phyloP scores from a whole-genome alignment of 2,888 invertebrate genomes.

The Drosophila buzzatii region DNA sequence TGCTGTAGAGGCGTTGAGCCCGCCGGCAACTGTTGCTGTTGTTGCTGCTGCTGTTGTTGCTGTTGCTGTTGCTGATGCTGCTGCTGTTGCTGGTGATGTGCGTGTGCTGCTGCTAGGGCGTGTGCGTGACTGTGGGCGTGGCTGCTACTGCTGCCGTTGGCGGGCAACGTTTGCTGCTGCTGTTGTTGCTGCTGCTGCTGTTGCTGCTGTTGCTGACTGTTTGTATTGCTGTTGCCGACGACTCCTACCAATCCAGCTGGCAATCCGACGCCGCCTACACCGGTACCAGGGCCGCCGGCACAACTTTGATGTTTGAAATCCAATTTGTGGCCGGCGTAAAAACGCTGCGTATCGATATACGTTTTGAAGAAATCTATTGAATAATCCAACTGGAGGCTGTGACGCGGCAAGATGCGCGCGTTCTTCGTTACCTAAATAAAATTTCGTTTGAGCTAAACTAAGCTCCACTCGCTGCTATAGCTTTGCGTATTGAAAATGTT shows the following conservation, averaged over 20 bases:
- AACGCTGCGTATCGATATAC: constrained; percentile 85
- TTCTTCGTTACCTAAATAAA: constrained; percentile 20
- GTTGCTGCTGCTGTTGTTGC: constrained; percentile 47
- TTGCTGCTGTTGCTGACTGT: constrained; percentile 86
- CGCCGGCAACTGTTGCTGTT: constrained; percentile 49
- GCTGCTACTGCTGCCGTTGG: constrained; percentile 48
- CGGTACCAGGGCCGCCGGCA: constrained; percentile 88
- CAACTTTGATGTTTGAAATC: constrained; percentile 93
- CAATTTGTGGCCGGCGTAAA: constrained; percentile 91
- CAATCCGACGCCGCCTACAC: constrained; percentile 84
- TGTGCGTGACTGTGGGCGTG: constrained; percentile 63
- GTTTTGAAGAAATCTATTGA: constrained; percentile 85
- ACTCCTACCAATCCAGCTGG: constrained; percentile 80
- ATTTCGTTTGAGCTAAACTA: neutral
- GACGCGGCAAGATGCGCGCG: constrained; percentile 59
- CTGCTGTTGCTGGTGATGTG: constrained; percentile 59
- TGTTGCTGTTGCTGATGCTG: constrained; percentile 54
- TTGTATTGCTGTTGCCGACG: constrained; percentile 81
- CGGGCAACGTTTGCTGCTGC: constrained; percentile 37
- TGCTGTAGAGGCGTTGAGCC: constrained; percentile 29
- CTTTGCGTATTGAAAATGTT: neutral
- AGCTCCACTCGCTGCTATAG: neutral
- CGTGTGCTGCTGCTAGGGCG: constrained; percentile 64
- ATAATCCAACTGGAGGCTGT: constrained; percentile 81
- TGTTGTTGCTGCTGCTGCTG: constrained; percentile 58